Percentiles rank a stretch among this genome's conserved stretches.
These are phyloP conservation scores for Apodemus speciosus DNA, from an alignment of 2,113 vertebrate species.

Conservation along the genomic window DNA sequence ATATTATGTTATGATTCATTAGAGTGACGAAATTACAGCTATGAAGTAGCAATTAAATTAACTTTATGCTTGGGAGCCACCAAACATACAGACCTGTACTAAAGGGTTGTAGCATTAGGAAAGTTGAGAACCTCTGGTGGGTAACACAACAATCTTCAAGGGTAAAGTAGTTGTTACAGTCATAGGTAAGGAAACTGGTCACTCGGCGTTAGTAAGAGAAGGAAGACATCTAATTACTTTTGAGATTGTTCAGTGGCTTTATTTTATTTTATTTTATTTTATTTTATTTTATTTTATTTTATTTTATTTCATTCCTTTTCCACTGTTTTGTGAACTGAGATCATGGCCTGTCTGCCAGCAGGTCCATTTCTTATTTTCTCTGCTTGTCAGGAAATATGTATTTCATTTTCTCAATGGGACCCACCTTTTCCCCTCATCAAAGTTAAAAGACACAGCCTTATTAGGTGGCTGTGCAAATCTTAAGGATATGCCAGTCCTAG, in stretches of 20 bases:
- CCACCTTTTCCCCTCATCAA: conserved; percentile 14
- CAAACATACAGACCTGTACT: background rate
- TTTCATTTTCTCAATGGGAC: conserved; percentile 54
- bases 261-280: conserved; percentile 50
- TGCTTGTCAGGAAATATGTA: conserved; percentile 34
- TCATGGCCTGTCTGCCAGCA: background rate
- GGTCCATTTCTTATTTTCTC: conserved; percentile 64
- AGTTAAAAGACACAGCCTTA: conserved; percentile 41
- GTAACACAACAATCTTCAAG: conserved; percentile 9
- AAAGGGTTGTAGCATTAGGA: background rate
- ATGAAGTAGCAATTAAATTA: background rate
- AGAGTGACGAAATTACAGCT: background rate
- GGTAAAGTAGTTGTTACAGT: background rate
- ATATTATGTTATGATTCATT: background rate
- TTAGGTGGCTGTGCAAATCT: conserved; percentile 23
- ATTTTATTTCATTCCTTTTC: conserved; percentile 41
- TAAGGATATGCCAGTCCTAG: background rate
- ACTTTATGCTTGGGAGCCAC: no score
- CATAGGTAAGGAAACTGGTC: conserved; percentile 15
- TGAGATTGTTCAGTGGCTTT: conserved; percentile 38
- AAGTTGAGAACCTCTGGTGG: background rate
- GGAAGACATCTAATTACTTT: conserved; percentile 49
- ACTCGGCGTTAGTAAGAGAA: conserved; percentile 36
- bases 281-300: no score
- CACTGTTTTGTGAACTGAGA: conserved; percentile 58